Evolutionary conservation across 2,113 vertebrate genomes (phyloP), one percentile per base, ranked within the genome.

Genomic region (Anhinga anhinga): DNA sequence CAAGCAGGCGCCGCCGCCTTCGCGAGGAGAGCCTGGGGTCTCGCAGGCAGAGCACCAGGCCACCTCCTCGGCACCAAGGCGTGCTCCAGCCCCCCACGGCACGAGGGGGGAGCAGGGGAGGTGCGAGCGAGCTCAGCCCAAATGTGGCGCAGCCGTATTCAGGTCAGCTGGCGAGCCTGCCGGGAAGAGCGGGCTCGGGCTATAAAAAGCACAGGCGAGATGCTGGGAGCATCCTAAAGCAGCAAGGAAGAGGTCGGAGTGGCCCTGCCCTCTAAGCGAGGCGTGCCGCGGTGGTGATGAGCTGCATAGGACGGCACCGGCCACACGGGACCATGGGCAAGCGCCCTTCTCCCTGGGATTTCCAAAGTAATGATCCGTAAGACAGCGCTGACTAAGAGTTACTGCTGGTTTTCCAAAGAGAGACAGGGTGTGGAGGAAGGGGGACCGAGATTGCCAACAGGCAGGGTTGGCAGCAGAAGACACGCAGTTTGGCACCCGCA

Each of bases 71-170:
- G 69, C 58, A 74, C 62, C 4, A 32, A 69, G 59, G 47, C 3
- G 1, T 1, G 3, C 16, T 56, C 63, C 49, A 58, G 42, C 58
- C 45, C 71, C 21, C 44, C 11, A 5, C 2, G 9, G 17, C 1
- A 2, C 0, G 1, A 55, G 26, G 50, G 70, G 29, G 66, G 62
- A 93, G 72, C 52, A 34, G 32, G 62, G 59, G n/a, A 53, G 63
- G 59, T 0, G 1, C 0, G 2, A 82, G 55, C 2, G 1, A 66
- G 47, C 50, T 11, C 87, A 85, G 79, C 45, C 71, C 62, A 34
- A 66, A 70, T 0, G 6, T 5, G 0, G 27, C 1, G 1, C 5
- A 1, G 70, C 79, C 0, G 0, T 90, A 91, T 78, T 61, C 87
- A 89, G 89, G 89, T 94, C 86, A 91, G 66, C 70, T 8, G 15